phyloP scores from a whole-genome alignment of 2,797 vertebrate species.

The Rallus crepitans region DNA sequence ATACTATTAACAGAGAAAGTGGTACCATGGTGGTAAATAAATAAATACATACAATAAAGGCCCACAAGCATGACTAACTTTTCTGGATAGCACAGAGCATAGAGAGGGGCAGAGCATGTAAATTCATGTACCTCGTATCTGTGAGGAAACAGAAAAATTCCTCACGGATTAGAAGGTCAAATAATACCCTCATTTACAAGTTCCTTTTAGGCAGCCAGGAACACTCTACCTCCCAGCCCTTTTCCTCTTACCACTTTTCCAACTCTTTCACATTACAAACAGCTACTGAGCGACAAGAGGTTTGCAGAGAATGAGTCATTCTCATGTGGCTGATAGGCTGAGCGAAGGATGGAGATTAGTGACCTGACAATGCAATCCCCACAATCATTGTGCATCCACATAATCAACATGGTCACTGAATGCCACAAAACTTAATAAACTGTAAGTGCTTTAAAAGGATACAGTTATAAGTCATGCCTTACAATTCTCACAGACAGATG shows the following conservation, averaged over 20 bases:
- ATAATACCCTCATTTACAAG: not conserved
- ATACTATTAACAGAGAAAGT: not conserved
- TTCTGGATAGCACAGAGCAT: not conserved
- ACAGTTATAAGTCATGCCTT: not conserved
- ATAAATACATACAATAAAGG: not conserved
- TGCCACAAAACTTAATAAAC: not conserved
- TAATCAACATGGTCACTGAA: not conserved
- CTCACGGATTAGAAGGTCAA: not conserved
- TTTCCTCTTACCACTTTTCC: not conserved
- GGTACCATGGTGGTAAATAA: not conserved
- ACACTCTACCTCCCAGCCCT: not conserved
- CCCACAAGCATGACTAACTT: not conserved
- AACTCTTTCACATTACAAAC: not conserved
- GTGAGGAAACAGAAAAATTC: not conserved
- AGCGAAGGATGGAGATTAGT: not conserved
- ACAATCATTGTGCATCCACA: not conserved
- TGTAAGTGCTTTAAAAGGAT: not conserved
- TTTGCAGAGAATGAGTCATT: not conserved
- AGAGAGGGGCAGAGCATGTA: not conserved
- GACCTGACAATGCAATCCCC: not conserved
- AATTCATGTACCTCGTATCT: not conserved
- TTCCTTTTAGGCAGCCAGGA: not conserved
- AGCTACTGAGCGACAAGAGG: slow-evolving; percentile 26
- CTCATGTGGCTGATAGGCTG: not conserved
- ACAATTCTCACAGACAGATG: not conserved